Conservation (phyloP, 1,140 invertebrate species). For the Atta texana region DNA sequence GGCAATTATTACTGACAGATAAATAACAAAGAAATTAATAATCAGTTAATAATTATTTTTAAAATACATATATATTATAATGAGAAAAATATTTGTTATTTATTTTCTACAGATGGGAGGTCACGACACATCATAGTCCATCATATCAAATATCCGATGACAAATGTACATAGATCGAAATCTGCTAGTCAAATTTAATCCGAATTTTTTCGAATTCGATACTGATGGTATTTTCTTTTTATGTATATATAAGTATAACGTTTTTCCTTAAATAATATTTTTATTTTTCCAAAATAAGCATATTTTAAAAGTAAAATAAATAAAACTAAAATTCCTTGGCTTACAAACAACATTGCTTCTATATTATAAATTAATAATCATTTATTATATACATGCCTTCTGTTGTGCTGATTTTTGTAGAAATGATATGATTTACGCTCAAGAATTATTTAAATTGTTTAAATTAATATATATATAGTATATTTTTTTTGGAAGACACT, state of each 20-base stretch:
- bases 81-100: neutral
- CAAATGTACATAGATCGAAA: neutral
- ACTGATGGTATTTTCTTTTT: neutral
- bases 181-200: conserved; percentile 25
- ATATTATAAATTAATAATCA: conserved; percentile 1
- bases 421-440: conserved; percentile 25
- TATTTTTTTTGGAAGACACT: neutral
- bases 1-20: neutral
- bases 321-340: neutral
- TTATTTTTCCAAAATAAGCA: neutral
- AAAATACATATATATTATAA: neutral
- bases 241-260: neutral
- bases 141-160: conserved; percentile 88
- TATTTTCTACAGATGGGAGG: conserved; percentile 41
- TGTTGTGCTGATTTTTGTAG: neutral
- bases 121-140: conserved; percentile 83
- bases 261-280: neutral
- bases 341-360: neutral
- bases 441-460: conserved; percentile 9
- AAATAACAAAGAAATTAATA: conserved; percentile 1
- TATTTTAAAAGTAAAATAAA: neutral
- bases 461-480: neutral
- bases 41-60: neutral
- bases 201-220: neutral
- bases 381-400: neutral